Base-by-base conservation (phyloP, 2,888 invertebrate species). In the Netelia fuscicornis region DNA sequence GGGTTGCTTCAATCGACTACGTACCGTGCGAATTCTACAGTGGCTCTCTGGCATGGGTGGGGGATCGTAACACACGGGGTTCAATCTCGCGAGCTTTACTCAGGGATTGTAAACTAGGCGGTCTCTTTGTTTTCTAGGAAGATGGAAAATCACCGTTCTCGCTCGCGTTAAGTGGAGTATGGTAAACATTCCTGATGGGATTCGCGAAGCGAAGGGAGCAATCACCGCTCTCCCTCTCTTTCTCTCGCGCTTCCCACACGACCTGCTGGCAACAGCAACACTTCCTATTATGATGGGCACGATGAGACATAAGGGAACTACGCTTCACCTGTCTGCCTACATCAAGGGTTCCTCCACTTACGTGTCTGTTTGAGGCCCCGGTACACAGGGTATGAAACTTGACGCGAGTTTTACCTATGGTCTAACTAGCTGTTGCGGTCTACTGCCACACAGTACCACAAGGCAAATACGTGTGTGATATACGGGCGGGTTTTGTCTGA, bases 311-410 rank as follows among this genome's bases (percentile, higher is more conserved):
- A 44, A 60, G 60, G 72, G 76, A 83, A 68, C 23, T 37, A 6
- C 56, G 42, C 30, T 70, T 70, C 86, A 89, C 87, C 90, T 90
- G 91, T 87, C 90, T 90, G 90, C 84, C 87, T 85, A 75, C 86
- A 89, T 86, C 81, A 86, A 84, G 83, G 81, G 83, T 87, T 88
- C 77, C 88, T 90, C 87, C 87, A 91, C 91, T 91, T 90, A 83
- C 67, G 74, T 65, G 80, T 77, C 71, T 65, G 65, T 67, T 25
- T 70, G 25, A 58, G 60, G 52, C 13, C 10, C 68, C 77, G 65
- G 60, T 11, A 62, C 67, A 56, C 60, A 25, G 37, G 67, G 42
- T 67, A 77, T 67, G 52, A 77, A 62, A 70, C 62, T 62, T 78
- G 72, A 80, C 62, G 58, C 48, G 37, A 67, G 67, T 70, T 20